Evolutionary conservation across 2,113 vertebrate species (phyloP).

Genomic region (Eclectus roratus): DNA sequence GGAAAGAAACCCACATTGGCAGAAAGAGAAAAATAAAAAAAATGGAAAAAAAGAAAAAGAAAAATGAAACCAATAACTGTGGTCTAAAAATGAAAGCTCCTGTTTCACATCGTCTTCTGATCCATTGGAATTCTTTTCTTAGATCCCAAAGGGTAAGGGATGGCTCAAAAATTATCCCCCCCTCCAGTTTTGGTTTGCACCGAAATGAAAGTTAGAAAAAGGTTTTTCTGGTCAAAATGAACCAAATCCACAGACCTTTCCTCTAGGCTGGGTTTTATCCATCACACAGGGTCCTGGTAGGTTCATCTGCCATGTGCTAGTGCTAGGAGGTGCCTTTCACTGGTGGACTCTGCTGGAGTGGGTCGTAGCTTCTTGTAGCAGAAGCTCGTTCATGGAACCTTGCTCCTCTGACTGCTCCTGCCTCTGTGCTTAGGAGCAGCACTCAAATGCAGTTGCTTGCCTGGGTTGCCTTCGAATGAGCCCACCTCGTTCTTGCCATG

Average conservation of each 20-base stretch:
- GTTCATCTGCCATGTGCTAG: neutral
- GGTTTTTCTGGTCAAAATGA: neutral
- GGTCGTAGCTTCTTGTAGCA: neutral
- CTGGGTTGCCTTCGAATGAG: rapidly evolving
- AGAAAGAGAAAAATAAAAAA: too few species aligned
- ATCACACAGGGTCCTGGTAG: neutral
- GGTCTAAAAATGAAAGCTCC: neutral
- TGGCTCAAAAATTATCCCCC: neutral
- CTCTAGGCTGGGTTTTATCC: neutral
- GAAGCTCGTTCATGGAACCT: neutral
- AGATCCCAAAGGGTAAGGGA: neutral
- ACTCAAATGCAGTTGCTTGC: rapidly evolving
- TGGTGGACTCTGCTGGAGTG: rapidly evolving
- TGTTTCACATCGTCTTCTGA: neutral
- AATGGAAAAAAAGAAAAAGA: neutral
- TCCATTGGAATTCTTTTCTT: neutral
- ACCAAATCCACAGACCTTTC: neutral
- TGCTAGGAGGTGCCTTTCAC: neutral
- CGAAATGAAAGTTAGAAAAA: neutral
- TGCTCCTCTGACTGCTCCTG: neutral
- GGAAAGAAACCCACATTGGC: neutral
- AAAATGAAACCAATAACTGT: neutral
- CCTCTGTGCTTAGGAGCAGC: neutral
- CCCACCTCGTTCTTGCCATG: neutral
- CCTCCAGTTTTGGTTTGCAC: neutral